Percentiles rank a stretch among this genome's conserved stretches.
Conservation (phyloP, 1,140 invertebrate genomes). For the Dolichoris vasculosae region DNA sequence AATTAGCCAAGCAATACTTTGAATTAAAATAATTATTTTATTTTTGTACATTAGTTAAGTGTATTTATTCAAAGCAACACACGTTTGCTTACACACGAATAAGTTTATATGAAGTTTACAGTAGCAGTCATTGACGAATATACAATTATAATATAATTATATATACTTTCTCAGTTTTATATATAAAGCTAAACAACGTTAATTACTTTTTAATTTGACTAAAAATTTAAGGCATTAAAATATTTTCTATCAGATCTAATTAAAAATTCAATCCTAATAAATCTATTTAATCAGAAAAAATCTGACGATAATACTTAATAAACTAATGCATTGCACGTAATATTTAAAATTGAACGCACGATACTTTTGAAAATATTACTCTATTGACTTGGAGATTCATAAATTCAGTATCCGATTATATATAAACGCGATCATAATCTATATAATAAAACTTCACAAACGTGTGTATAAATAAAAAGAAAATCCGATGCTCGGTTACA, state of each 20-base stretch:
- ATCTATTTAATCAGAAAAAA: not conserved
- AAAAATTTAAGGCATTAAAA: not conserved
- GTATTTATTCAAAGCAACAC: too few species aligned
- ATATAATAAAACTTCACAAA: not conserved
- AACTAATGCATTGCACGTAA: not conserved
- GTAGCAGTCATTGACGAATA: not conserved
- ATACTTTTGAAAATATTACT: not conserved
- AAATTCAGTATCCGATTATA: not conserved
- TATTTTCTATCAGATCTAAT: not conserved
- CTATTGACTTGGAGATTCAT: not conserved
- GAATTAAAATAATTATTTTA: too few species aligned
- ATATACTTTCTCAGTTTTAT: not conserved
- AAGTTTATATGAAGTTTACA: not conserved
- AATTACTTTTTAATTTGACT: not conserved
- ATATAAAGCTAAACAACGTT: not conserved
- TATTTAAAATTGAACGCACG: not conserved
- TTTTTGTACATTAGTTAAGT: too few species aligned
- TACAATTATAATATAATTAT: slow-evolving; percentile 1
- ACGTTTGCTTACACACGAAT: too few species aligned
- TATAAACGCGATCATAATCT: not conserved
- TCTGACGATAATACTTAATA: not conserved
- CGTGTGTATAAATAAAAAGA: not conserved
- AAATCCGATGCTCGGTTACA: not conserved
- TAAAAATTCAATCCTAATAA: not conserved
- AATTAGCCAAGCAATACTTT: too few species aligned